These are phyloP conservation scores for Delia radicum DNA, from an alignment of 1,140 invertebrate genomes.

Conservation along the genomic window DNA sequence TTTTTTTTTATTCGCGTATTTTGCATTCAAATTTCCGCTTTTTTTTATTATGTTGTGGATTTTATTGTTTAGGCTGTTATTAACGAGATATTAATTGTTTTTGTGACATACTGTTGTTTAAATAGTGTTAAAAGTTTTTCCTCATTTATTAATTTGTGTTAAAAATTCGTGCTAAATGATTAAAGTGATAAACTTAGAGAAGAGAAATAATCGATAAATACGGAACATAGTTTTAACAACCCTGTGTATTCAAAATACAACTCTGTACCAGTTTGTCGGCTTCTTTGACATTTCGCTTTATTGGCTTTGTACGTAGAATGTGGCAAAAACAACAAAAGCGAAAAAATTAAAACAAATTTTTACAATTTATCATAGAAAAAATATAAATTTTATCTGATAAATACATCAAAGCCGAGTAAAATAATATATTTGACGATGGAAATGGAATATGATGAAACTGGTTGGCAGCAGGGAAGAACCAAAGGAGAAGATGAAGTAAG, in stretches of 20 bases:
- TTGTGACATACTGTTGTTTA: no score
- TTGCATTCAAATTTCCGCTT: no score
- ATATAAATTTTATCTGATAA: background rate
- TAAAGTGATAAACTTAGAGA: no score
- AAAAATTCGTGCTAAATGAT: no score
- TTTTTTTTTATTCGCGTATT: no score
- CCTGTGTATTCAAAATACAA: background rate
- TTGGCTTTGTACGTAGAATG: background rate
- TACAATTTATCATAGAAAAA: background rate
- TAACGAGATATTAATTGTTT: no score
- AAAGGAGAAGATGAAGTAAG: constrained; percentile 43
- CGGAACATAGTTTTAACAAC: no score
- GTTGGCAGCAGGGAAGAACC: constrained; percentile 48
- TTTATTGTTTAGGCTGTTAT: no score
- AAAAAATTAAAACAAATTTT: constrained; percentile 8
- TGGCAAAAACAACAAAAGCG: background rate
- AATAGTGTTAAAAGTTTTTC: no score
- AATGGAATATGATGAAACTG: constrained; percentile 54
- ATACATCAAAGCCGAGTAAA: background rate
- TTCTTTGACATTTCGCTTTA: background rate
- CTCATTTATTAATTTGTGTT: no score
- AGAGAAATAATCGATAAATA: no score
- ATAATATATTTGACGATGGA: constrained; percentile 42
- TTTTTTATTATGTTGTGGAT: no score
- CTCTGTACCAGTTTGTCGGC: background rate